Percentiles rank a stretch among this genome's conserved stretches.
Conservation (phyloP, 2,797 vertebrate genomes). For the Etheostoma nigrum region DNA sequence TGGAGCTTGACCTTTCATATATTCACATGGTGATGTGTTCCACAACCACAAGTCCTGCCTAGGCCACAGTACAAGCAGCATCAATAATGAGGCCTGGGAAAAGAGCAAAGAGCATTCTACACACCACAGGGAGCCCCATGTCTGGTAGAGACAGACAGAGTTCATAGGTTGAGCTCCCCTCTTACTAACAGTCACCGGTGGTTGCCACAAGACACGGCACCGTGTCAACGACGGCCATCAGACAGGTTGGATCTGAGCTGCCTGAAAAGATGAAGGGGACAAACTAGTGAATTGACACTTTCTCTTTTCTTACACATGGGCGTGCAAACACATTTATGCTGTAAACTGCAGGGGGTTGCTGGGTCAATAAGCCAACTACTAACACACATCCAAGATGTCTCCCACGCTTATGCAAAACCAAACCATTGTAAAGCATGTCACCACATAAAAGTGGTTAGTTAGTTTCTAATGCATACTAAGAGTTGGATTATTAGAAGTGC, state of each 20-base stretch:
- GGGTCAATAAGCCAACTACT: constrained; percentile 26
- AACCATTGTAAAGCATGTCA: neutral
- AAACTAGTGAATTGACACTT: constrained; percentile 57
- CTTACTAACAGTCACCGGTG: constrained; percentile 55
- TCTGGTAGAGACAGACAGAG: constrained; percentile 30
- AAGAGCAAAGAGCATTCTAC: constrained; percentile 49
- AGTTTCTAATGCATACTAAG: neutral
- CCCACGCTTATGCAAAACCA: neutral
- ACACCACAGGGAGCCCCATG: constrained; percentile 39
- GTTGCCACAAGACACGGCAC: constrained; percentile 73
- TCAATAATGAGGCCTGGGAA: constrained; percentile 46
- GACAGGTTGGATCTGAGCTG: constrained; percentile 69
- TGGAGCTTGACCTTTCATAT: constrained; percentile 5
- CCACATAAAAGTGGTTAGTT: neutral
- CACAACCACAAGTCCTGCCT: constrained; percentile 21
- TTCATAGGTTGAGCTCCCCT: constrained; percentile 37
- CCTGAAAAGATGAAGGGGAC: constrained; percentile 44
- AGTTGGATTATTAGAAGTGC: neutral
- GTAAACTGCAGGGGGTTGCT: constrained; percentile 43
- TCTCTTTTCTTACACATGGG: constrained; percentile 47
- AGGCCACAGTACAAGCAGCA: constrained; percentile 24
- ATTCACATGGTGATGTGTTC: constrained; percentile 19
- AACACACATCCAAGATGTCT: constrained; percentile 45
- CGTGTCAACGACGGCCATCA: constrained; percentile 73
- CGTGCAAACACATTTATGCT: constrained; percentile 43